These are phyloP conservation scores for Aleiodes leptofemur DNA, from an alignment of 2,888 invertebrate genomes.

Conservation along the genomic window DNA sequence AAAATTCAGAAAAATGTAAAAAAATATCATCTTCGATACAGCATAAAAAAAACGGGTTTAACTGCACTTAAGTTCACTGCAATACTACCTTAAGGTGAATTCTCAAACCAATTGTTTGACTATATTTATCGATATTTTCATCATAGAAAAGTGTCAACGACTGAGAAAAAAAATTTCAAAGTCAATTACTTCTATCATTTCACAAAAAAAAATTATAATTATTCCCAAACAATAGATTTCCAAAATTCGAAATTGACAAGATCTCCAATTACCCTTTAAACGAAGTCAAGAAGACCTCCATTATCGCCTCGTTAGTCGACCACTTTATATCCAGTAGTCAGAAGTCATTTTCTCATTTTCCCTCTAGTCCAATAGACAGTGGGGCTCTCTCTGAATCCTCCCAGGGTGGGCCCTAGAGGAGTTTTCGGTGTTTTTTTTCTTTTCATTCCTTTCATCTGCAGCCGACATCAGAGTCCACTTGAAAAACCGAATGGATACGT, in stretches of 20 bases:
- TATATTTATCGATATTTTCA: no score
- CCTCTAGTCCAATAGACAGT: constrained; percentile 40
- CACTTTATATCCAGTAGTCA: constrained; percentile 61
- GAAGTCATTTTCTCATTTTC: constrained; percentile 33
- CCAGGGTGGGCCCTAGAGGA: constrained; percentile 64
- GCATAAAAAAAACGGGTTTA: no score
- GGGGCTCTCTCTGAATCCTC: constrained; percentile 52
- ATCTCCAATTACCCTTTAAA: background rate
- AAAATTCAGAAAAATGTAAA: no score
- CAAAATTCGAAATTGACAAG: no score
- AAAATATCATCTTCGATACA: no score
- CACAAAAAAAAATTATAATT: no score
- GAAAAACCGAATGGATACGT: constrained; percentile 12
- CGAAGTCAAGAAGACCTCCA: constrained; percentile 47
- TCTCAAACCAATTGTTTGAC: no score
- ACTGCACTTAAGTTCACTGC: no score
- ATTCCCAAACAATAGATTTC: background rate
- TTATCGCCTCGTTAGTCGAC: constrained; percentile 68
- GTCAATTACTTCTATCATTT: no score
- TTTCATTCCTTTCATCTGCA: constrained; percentile 64
- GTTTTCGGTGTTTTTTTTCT: constrained; percentile 45
- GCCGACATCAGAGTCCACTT: constrained; percentile 40
- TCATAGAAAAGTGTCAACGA: no score
- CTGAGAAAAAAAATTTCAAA: no score
- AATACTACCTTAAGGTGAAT: no score